These are phyloP conservation scores for Acanthosoma haemorrhoidale DNA, from an alignment of 2,888 invertebrate species.

Conservation along the genomic window DNA sequence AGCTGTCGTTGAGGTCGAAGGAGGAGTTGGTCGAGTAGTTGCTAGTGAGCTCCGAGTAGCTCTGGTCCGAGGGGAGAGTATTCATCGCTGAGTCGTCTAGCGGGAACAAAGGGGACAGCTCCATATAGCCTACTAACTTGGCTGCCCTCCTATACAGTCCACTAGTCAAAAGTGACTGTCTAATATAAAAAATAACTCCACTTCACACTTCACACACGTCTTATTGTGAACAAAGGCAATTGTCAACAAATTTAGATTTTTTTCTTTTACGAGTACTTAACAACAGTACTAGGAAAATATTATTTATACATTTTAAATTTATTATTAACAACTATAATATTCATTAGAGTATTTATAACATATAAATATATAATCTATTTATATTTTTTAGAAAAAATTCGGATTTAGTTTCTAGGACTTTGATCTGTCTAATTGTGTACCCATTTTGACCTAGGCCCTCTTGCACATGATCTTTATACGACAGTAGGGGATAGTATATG, in stretches of 20 bases:
- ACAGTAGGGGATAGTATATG: neutral
- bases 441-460: conserved; percentile 40
- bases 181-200: conserved; percentile 11
- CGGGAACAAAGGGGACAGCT: conserved; percentile 37
- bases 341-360: neutral
- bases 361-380: too few relatives aligned
- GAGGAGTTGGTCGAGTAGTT: conserved; percentile 53
- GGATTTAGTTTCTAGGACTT: neutral
- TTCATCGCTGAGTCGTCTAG: conserved; percentile 41
- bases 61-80: conserved; percentile 38
- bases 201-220: neutral
- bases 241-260: conserved; percentile 4
- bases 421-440: conserved; percentile 32
- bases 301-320: neutral
- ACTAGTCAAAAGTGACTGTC: too few relatives aligned
- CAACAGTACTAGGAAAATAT: neutral
- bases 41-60: conserved; percentile 45
- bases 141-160: neutral
- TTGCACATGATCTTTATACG: too few relatives aligned
- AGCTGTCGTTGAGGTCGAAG: conserved; percentile 50
- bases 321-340: neutral
- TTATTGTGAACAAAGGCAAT: conserved; percentile 38
- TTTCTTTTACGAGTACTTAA: neutral
- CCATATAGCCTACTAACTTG: conserved; percentile 30
- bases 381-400: neutral